These are phyloP conservation scores for Lepus oiostolus DNA, from an alignment of 2,797 vertebrate species.

Conservation along the genomic window DNA sequence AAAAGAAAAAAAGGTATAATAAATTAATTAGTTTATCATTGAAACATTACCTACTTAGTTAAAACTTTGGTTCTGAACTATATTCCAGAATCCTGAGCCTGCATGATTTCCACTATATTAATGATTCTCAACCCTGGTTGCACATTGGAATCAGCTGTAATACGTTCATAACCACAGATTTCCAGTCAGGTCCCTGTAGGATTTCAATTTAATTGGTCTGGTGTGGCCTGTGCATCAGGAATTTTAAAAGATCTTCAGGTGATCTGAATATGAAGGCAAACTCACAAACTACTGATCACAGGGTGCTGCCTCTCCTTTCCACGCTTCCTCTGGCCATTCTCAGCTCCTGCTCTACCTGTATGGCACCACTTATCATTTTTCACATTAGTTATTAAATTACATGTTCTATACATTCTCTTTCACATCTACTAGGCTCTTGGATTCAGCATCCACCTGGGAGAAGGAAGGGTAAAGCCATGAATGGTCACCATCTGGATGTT, in stretches of 20 bases:
- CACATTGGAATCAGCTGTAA: constrained; percentile 42
- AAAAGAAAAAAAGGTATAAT: neutral
- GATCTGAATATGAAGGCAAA: neutral
- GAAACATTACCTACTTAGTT: constrained; percentile 27
- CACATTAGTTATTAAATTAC: neutral
- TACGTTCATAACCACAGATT: constrained; percentile 39
- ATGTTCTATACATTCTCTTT: neutral
- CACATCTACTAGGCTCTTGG: neutral
- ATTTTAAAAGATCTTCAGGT: neutral
- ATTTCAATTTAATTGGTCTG: constrained; percentile 34
- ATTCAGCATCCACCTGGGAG: neutral
- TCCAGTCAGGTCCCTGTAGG: neutral
- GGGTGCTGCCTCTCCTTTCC: neutral
- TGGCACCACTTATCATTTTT: neutral
- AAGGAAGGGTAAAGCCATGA: neutral
- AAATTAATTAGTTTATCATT: constrained; percentile 15
- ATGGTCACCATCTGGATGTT: neutral
- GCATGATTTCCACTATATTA: neutral
- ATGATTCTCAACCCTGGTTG: neutral
- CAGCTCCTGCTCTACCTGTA: neutral
- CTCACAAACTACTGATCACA: neutral
- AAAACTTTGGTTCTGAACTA: constrained; percentile 19
- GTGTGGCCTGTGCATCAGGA: neutral
- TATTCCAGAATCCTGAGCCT: constrained; percentile 28
- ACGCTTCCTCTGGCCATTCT: neutral